Evolutionary conservation across 2,797 vertebrate genomes (phyloP), one percentile per base, ranked within the genome.

Genomic region (Luscinia megarhynchos): DNA sequence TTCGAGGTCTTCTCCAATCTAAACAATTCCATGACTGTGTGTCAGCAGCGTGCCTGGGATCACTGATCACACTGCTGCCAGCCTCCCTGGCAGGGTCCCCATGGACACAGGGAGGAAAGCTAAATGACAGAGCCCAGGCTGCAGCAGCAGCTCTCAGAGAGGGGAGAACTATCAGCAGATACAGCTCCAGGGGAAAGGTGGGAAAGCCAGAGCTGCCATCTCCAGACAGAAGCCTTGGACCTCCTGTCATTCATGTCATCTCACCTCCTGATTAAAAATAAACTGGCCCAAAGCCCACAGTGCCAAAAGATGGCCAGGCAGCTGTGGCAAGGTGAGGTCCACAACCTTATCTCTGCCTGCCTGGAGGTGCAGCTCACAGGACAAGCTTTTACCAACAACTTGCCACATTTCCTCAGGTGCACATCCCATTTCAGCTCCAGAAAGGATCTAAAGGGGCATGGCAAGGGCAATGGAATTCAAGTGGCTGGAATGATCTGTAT

Each of bases 71-170:
- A 59, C 57, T 34, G 86, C 81, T 32, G 41, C 76, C 87, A 76
- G 86, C 80, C 30, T 72, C 81, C 77, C 75, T 17, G 70, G 48
- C 79, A 81, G 43, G 21, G 27, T 36, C 77, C 74, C 58, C 7
- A 2, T 0, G 3, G 62, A 36, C 55, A 63, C 2, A 53, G 77
- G 70, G 30, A 75, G 30, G 38, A 79, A 67, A 94, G 43, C 10
- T 21, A 11, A 66, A 45, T 48, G 68, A 54, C 57, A 91, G 63
- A 58, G 3, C 46, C 10, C 0, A 0, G 84, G 70, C 67, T 72
- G 51, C 86, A 69, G 67, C 59, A 68, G 51, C 45, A 53, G 58
- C 89, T 88, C 90, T 83, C 75, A 81, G 80, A 38, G 74, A 87
- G 41, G 68, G 55, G 34, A 63, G 9, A 90, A n/a, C 38, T 24